Evolutionary conservation across 92 coral and sea anemone species (phyloP), one percentile per base, ranked within the genome.

Genomic region (Porites evermanni): DNA sequence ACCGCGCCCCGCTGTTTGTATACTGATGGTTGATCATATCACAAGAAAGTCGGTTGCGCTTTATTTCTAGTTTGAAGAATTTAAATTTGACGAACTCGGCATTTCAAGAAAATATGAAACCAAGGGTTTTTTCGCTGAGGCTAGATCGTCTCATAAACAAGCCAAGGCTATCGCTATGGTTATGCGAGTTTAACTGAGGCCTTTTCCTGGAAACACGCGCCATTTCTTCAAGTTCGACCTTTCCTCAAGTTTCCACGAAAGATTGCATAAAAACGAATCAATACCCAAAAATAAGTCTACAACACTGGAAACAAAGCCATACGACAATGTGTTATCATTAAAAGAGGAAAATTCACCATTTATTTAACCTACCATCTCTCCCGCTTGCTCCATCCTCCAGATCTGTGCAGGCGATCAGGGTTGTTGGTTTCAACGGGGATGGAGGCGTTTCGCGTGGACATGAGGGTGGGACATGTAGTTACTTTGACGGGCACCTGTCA

Each of bases 401-500:
- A 32, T 12, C 69, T 7, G 74, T 3, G 9, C 53, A 17, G 0
- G 1, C 32, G 6, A 59, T 10, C 12, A 29, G 14, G 60, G 84
- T 80, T 78, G 82, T 44, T 5, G 44, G 19, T 79, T 79, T 52
- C 82, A 78, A 47, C 72, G 1, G 67, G 67, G 16, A 24, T 64
- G 11, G 0, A 19, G 3, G 61, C 79, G 18, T 8, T n/a, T 21
- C 8, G 67, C 67, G 80, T 23, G 77, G 50, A 72, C 38, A 13
- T 6, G 11, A 20, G 47, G 54, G 76, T 12, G 52, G 76, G 76
- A 51, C 14, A 11, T 8, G 14, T 2, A 5, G 6, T 38, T 4
- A 7, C 7, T 23, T 51, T 79, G 65, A 53, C 3, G 73, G 29
- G 18, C 77, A 81, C 65, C 76, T 81, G 85, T 81, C 85, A 81